Conservation (phyloP, 2,888 invertebrate species). For the Trachelus iudaicus region DNA sequence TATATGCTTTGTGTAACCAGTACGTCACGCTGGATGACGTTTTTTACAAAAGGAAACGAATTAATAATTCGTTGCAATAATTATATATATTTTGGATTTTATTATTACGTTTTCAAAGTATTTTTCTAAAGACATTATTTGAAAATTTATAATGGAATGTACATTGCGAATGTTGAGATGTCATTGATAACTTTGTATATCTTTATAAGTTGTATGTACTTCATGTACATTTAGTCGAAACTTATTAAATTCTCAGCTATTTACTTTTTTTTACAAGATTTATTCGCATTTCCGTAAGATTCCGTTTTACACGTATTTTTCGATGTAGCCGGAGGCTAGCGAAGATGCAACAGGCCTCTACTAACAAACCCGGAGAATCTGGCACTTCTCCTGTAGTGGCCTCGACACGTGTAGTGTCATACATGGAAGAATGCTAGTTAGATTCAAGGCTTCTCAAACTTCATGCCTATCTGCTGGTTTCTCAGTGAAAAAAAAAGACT, state of each 20-base stretch:
- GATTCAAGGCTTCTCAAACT: slow-evolving; percentile 25
- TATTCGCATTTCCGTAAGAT: background rate
- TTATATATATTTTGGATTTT: background rate
- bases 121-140: background rate
- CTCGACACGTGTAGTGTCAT: slow-evolving; percentile 63
- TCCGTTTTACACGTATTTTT: slow-evolving; percentile 36
- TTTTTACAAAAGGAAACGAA: background rate
- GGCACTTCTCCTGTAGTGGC: slow-evolving; percentile 62
- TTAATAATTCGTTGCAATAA: background rate
- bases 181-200: background rate
- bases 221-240: background rate
- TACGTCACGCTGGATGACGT: background rate
- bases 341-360: slow-evolving; percentile 62
- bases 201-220: background rate
- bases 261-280: background rate
- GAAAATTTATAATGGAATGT: background rate
- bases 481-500: background rate
- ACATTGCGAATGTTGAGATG: background rate
- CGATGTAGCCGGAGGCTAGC: slow-evolving; percentile 54
- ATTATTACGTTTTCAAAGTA: background rate
- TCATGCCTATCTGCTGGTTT: background rate
- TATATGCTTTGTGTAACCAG: background rate
- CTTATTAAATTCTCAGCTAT: background rate
- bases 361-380: slow-evolving; percentile 59
- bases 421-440: slow-evolving; percentile 62